Percentiles rank a stretch among this genome's conserved stretches.
phyloP scores from a whole-genome alignment of 2,113 vertebrate genomes.

The Scolopax mira region DNA sequence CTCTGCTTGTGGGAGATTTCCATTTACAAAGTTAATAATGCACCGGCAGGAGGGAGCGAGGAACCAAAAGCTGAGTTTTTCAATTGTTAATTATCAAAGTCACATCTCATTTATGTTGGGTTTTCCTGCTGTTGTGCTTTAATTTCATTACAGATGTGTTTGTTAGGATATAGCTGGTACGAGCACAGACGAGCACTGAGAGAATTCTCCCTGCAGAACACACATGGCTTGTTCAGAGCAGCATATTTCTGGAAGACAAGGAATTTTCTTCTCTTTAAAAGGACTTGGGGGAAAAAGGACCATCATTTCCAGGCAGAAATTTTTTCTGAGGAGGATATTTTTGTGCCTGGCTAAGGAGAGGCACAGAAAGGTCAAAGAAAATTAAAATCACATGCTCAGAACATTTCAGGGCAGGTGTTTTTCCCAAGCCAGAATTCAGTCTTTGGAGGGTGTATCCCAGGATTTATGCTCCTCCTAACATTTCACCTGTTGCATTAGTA shows the following conservation, averaged over 20 bases:
- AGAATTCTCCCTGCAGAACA: not conserved
- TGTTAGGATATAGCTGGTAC: not conserved
- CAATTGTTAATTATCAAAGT: not conserved
- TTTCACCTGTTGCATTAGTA: conserved; percentile 17
- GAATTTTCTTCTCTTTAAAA: conserved; percentile 12
- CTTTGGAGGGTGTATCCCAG: not conserved
- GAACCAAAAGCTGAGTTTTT: not conserved
- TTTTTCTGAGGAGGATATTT: conserved; percentile 54
- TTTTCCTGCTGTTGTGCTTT: not conserved
- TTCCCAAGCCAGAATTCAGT: conserved; percentile 34
- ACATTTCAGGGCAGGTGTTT: conserved; percentile 68
- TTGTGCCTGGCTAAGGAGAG: conserved; percentile 33
- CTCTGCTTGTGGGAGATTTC: not conserved
- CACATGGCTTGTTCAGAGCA: not conserved
- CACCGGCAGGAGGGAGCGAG: not conserved
- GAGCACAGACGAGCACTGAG: not conserved
- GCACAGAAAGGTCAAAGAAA: conserved; percentile 46
- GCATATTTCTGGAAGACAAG: not conserved
- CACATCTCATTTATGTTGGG: not conserved
- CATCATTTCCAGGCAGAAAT: conserved; percentile 53
- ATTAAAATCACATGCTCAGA: conserved; percentile 57
- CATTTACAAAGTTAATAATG: not conserved
- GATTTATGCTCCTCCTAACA: not conserved
- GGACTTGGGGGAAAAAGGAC: not conserved
- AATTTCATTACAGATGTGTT: not conserved